Base-by-base conservation (phyloP, 2,888 invertebrate species). In the Stegana nigrithorax region DNA sequence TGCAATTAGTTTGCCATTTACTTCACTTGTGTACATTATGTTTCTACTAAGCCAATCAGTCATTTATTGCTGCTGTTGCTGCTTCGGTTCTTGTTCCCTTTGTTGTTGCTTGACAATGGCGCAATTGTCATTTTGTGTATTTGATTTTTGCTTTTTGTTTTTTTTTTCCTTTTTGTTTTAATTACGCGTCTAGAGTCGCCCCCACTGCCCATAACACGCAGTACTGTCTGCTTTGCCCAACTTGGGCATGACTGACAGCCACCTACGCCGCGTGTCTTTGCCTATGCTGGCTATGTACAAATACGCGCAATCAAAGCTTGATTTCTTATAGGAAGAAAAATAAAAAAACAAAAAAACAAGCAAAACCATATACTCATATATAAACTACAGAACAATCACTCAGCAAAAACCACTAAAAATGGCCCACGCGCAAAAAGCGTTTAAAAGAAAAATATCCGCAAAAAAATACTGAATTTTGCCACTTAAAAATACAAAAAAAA, bases 181-280 rank as follows among this genome's bases (percentile, higher is more conserved):
- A 39, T 39, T 39, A 17, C 39, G 2, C 2, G 4, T 51, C 26
- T 27, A 27, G 27, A 27, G 14, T 14, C 51, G 32, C 53, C 53
- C 25, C 8, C 53, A 21, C 12, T 19, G 17, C 21, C n/a, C 10
- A 12, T 32, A 39, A 10, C 12, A n/a, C n/a, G 14, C n/a, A n/a
- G n/a, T n/a, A n/a, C n/a, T n/a, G n/a, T n/a, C n/a, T n/a, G n/a
- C n/a, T n/a, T 39, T 39, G 2, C 14, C 14, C 39, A 39, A 39
- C 39, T n/a, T 39, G 14, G n/a, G 39, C 53, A 55, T 55, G 53
- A 55, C 19, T 55, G 53, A 55, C 36, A 55, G 53, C 32, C 32
- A 17, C 53, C 53, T 21, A 55, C 53, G 53, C 53, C 17, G n/a
- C 6, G 19, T n/a, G 10, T 10, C 47, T 8, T 23, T n/a, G n/a